Evolutionary conservation across 2,888 invertebrate genomes (phyloP).

Genomic region (Deladenus siricidicola): DNA sequence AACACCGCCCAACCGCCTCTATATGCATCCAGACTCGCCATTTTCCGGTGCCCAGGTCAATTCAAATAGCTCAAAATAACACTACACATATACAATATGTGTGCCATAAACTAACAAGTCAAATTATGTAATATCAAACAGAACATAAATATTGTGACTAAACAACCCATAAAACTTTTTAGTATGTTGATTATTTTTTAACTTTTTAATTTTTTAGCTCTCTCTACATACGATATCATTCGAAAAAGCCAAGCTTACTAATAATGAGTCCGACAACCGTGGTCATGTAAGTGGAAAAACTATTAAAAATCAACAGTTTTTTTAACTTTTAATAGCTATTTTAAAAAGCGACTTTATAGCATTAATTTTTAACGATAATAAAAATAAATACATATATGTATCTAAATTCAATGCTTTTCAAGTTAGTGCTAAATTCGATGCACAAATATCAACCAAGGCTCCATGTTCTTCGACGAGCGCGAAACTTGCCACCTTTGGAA

Average conservation of each 20-base stretch:
- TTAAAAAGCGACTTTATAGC: too few relatives aligned
- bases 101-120: background rate
- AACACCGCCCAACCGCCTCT: slow-evolving; percentile 63
- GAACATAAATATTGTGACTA: background rate
- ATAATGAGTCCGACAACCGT: slow-evolving; percentile 91
- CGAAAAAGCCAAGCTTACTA: slow-evolving; percentile 95
- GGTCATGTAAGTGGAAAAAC: slow-evolving; percentile 89
- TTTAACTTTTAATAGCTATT: too few relatives aligned
- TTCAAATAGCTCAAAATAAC: background rate
- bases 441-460: slow-evolving; percentile 90
- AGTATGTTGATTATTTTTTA: background rate
- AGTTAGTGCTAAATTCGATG: slow-evolving; percentile 92
- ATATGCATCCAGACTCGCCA: slow-evolving; percentile 92
- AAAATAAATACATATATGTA: too few relatives aligned
- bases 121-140: background rate
- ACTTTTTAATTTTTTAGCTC: slow-evolving; percentile 25
- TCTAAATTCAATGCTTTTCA: too few relatives aligned
- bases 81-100: background rate
- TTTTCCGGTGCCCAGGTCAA: slow-evolving; percentile 82
- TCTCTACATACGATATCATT: slow-evolving; percentile 66
- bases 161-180: background rate
- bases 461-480: slow-evolving; percentile 65
- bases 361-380: too few relatives aligned
- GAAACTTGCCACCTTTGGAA: background rate
- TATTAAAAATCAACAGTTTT: too few relatives aligned